These are phyloP conservation scores for Leucopsar rothschildi DNA, from an alignment of 2,113 vertebrate genomes.

Conservation along the genomic window DNA sequence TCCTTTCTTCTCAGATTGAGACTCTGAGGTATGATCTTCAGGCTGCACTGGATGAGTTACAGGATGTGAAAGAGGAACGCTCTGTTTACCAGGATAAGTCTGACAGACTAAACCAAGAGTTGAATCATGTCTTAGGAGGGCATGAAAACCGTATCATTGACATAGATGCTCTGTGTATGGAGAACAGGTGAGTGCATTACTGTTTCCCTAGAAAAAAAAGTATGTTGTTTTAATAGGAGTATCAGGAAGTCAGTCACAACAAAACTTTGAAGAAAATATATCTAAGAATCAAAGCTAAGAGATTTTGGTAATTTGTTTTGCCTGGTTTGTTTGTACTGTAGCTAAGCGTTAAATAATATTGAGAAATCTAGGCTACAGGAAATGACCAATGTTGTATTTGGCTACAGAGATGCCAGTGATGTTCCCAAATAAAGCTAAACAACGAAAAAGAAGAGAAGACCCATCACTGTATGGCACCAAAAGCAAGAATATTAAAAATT, in stretches of 20 bases:
- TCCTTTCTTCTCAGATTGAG: conserved; percentile 79
- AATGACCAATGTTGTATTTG: background rate
- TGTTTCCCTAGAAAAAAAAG: background rate
- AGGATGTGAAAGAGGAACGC: conserved; percentile 89
- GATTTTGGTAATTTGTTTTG: background rate
- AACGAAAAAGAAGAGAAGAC: background rate
- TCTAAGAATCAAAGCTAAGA: background rate
- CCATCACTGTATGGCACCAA: background rate
- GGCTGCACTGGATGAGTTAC: conserved; percentile 86
- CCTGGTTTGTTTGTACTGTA: background rate
- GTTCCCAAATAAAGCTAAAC: background rate
- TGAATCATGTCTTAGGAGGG: conserved; percentile 90
- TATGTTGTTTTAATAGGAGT: background rate
- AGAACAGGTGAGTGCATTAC: conserved; percentile 82
- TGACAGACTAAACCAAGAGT: conserved; percentile 90
- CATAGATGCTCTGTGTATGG: conserved; percentile 93
- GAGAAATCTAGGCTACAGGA: background rate
- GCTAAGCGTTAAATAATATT: background rate
- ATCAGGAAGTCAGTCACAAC: background rate
- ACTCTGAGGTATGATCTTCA: conserved; percentile 85
- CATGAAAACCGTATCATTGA: conserved; percentile 88
- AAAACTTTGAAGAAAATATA: background rate
- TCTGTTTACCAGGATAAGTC: conserved; percentile 92
- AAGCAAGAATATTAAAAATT: background rate
- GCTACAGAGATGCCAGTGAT: background rate